Base-by-base conservation (phyloP, 2,113 vertebrate species). In the Onychorhynchus coronatus region DNA sequence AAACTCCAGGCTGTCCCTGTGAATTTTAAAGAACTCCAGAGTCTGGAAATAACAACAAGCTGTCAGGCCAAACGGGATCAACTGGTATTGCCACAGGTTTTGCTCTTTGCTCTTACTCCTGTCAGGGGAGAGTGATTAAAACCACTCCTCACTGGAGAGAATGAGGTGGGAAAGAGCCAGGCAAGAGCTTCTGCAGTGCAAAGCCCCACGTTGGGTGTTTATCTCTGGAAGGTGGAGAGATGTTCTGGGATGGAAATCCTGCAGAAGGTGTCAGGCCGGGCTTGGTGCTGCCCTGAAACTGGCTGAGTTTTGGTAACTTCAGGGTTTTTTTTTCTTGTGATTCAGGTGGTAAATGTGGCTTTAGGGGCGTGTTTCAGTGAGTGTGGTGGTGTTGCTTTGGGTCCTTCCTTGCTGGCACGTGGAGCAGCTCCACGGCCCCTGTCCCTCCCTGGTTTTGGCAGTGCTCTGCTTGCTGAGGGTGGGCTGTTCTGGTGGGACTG, bases 1-100 rank as follows among this genome's bases (percentile, higher is more conserved):
- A 25, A 95, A 44, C 91, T 89, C 70, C 88, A 80, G 50, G 41
- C 94, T 77, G 79, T 89, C 89, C 61, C 49, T 52, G 42, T 50
- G 95, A 87, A 62, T 97, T 90, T 96, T 94, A 88, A 89, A 91
- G 67, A 68, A 46, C 33, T 66, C 56, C n/a, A 24, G 75, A 72
- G 52, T 13, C 65, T 90, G 90, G 90, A 83, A 96, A 84, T 93
- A 83, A 35, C 89, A 79, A 74, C 24, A 70, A 83, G 75, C 87
- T 88, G 46, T 80, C 66, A 77, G 91, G 84, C 50, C 82, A 81
- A 80, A 87, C 46, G 71, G 65, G 67, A 94, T 97, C 89, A 77
- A 3, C 41, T n/a, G 74, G 58, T 73, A 5, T 85, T 89, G 94
- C 85, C 91, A 35, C 91, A 59, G 85, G 82, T 95, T 96, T 80